phyloP scores from a whole-genome alignment of 2,113 vertebrate species.

The Sigmodon hispidus region DNA sequence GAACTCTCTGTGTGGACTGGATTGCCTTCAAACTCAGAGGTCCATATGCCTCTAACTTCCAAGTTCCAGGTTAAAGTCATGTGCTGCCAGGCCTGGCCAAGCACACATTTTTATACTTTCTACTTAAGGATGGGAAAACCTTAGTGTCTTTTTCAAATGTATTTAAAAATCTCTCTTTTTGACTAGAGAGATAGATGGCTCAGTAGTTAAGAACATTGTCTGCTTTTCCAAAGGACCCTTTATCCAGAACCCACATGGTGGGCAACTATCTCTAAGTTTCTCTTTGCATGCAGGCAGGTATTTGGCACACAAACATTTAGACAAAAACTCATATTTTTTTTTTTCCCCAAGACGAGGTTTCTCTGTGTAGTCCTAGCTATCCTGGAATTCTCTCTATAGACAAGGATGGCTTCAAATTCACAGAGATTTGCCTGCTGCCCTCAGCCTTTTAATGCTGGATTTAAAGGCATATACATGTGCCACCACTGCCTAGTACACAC shows the following conservation, averaged over 20 bases:
- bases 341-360: not conserved
- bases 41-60: not conserved
- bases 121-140: not conserved
- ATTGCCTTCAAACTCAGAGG: not conserved
- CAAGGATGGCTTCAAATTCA: not conserved
- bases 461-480: too few species aligned
- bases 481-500: too few species aligned
- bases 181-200: not conserved
- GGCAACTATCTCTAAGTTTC: not conserved
- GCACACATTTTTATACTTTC: not conserved
- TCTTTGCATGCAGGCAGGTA: not conserved
- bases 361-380: not conserved
- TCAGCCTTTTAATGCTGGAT: not conserved
- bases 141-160: not conserved
- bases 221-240: not conserved
- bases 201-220: not conserved
- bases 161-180: not conserved
- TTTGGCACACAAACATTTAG: not conserved
- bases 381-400: not conserved
- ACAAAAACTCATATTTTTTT: not conserved
- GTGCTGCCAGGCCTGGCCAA: not conserved
- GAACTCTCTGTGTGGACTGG: not conserved
- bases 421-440: not conserved
- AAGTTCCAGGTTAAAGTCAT: not conserved
- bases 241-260: not conserved